Conservation (phyloP, 1,140 invertebrate species). For the Leptopilina clavipes region DNA sequence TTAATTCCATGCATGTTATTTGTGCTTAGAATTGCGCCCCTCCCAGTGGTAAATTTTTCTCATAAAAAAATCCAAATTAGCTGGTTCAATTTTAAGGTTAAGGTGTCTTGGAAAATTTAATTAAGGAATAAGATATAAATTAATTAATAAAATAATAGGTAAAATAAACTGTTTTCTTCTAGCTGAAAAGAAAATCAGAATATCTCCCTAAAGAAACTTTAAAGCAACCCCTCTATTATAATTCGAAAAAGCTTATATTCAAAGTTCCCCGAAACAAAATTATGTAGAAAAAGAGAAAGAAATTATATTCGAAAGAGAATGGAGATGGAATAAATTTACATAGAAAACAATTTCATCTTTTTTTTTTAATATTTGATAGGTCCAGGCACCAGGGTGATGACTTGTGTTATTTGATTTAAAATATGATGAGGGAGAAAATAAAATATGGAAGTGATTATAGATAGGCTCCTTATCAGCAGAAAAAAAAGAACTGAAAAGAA, state of each 20-base stretch:
- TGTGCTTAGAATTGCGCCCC: too few species aligned
- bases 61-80: too few species aligned
- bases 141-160: too few species aligned
- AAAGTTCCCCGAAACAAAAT: background rate
- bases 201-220: background rate
- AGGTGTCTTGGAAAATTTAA: too few species aligned
- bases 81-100: too few species aligned
- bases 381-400: constrained; percentile 5
- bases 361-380: constrained; percentile 15
- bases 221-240: background rate
- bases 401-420: constrained; percentile 16
- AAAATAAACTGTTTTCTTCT: too few species aligned
- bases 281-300: background rate
- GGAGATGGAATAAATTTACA: constrained; percentile 15
- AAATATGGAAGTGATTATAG: constrained; percentile 3
- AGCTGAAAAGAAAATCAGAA: background rate
- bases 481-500: background rate
- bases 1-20: too few species aligned
- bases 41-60: too few species aligned
- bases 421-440: background rate
- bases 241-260: background rate
- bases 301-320: background rate
- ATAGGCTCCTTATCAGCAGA: background rate
- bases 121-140: too few species aligned
- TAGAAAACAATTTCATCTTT: constrained; percentile 17